Conservation (phyloP, 2,888 invertebrate species). For the Cosmorhoe ocellata region DNA sequence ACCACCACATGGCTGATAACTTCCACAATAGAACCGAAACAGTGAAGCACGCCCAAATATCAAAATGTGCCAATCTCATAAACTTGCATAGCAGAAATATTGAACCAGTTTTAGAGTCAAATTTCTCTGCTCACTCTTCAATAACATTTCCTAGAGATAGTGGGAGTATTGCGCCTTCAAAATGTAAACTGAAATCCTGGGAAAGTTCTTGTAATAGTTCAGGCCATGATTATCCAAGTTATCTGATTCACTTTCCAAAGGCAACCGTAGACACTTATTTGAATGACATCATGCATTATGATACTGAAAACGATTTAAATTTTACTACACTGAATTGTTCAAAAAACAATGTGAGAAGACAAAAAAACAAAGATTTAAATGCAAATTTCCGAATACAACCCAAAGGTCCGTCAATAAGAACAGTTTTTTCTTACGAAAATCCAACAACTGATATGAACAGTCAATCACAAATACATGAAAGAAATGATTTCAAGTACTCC, state of each 20-base stretch:
- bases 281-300: constrained; percentile 30
- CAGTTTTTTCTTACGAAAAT: not conserved
- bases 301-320: constrained; percentile 12
- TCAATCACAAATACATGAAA: not conserved
- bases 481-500: not conserved
- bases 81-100: constrained; percentile 1
- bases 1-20: not conserved
- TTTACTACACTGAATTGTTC: not conserved
- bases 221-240: constrained; percentile 29
- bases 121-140: constrained; percentile 26
- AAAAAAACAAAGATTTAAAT: not conserved
- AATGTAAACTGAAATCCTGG: constrained; percentile 18
- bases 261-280: constrained; percentile 29
- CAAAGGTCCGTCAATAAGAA: not conserved
- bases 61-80: constrained; percentile 3
- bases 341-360: constrained; percentile 3
- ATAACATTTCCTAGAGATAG: constrained; percentile 20
- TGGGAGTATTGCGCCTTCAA: constrained; percentile 4
- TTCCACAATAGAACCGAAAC: constrained; percentile 3
- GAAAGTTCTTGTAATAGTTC: constrained; percentile 35
- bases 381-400: not conserved
- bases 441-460: not conserved
- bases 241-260: constrained; percentile 32
- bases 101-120: constrained; percentile 11
- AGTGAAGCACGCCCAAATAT: not conserved